Evolutionary conservation across 2,888 invertebrate species (phyloP), one percentile per base, ranked within the genome.

Genomic region (Bruchidius siliquastri): DNA sequence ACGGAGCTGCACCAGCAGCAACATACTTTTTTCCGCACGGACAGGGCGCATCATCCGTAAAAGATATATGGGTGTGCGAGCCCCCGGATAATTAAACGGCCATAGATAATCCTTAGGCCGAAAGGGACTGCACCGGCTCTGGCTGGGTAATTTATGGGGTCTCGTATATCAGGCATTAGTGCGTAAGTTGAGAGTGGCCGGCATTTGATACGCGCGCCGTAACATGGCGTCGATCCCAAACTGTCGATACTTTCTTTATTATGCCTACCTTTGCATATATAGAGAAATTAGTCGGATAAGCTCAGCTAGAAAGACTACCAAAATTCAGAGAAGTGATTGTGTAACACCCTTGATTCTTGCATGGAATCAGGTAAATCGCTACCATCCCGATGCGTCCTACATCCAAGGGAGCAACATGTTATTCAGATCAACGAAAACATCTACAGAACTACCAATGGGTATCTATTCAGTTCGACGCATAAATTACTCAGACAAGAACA

Each of bases 31-130:
- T 49, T 49, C 49, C 49, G 49, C 49, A 49, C 49, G 49, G 49
- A 49, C 49, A 49, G 49, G 49, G 49, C 49, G 49, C 49, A 49
- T 49, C 49, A 49, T 49, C 69, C 22, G 69, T 69, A 70, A 49
- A 75, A 78, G 78, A 78, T 78, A 74, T 76, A 78, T 75, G 77
- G 72, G 70, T 73, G 68, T 74, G 75, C 76, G 75, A 75, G 73
- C 77, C 78, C 76, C 78, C 73, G 76, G 77, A 77, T 77, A 79
- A 79, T 79, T 79, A 77, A 79, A 79, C 76, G 74, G 74, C 78
- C 74, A 76, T 79, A 77, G 76, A 79, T 79, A 77, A 79, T 77
- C 75, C 76, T 72, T 71, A 74, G 73, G 72, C 72, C 71, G 49
- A 49, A 49, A 49, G 49, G 49, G 49, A 74, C 73, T 72, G 73